These are phyloP conservation scores for Netelia melanura DNA, from an alignment of 2,888 invertebrate genomes.

Conservation along the genomic window DNA sequence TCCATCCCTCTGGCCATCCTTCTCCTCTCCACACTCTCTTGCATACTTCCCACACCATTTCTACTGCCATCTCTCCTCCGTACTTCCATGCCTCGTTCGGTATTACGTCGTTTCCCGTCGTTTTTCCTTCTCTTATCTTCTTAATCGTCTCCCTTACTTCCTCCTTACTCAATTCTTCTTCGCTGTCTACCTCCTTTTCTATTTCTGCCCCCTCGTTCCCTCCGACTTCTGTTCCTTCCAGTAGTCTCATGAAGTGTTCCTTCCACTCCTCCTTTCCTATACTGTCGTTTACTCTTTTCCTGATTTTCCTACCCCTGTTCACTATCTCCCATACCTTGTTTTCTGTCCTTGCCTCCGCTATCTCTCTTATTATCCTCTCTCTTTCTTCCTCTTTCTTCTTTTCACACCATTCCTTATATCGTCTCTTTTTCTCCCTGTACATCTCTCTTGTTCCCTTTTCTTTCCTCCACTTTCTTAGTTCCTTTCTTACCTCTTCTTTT, in stretches of 20 bases:
- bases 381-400: conserved; percentile 16
- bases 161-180: background rate
- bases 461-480: conserved; percentile 55
- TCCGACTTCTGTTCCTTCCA: background rate
- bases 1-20: conserved; percentile 6
- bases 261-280: conserved; percentile 15
- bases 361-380: conserved; percentile 23
- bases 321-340: no score
- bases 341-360: background rate
- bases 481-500: conserved; percentile 57
- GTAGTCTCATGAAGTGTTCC: background rate
- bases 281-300: conserved; percentile 6
- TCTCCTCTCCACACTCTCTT: conserved; percentile 15
- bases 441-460: background rate
- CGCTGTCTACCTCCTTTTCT: no score
- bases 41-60: background rate
- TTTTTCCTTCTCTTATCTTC: background rate
- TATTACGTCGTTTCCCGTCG: background rate
- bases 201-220: no score
- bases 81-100: background rate
- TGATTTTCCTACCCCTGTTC: background rate
- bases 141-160: background rate
- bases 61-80: background rate
- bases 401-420: conserved; percentile 3
- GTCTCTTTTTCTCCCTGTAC: no score